Base-by-base conservation (phyloP, 1,140 invertebrate species). In the Eufriesea mexicana region DNA sequence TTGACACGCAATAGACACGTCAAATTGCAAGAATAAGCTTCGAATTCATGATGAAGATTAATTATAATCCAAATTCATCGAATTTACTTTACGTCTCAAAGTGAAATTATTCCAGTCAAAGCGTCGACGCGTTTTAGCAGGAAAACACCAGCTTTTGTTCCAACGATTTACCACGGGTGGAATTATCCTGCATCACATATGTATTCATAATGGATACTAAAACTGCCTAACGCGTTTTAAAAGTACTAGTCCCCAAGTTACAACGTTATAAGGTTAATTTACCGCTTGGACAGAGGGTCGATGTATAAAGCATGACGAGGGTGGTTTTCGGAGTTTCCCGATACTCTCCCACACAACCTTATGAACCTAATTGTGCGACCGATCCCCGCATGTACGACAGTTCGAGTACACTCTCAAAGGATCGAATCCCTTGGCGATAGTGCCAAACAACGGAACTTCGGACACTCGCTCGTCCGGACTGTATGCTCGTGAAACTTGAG, bases 251-350 rank as follows among this genome's bases (percentile, higher is more conserved):
- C 14, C 20, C 23, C 35, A 62, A 73, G 35, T 64, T 80, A 14
- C 25, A 28, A 28, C 18, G 28, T 80, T 49, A 62, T 49, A 73
- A 25, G 62, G 51, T 84, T 83, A 86, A 86, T 86, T 87, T 87
- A 62, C 80, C 59, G 70, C 61, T 66, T 28, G 76, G 51, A 68
- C 70, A 51, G 71, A 68, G 59, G 59, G 55, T 71, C 49, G 74
- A 86, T 79, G 64, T 68, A 80, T 67, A 61, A 87, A 80, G 72
- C 47, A 86, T 55, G 64, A 62, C 35, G 67, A 47, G 20, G 73
- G 28, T 77, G 84, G 81, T 86, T 86, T 84, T 70, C 79, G 54
- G 70, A 87, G 85, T 87, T 86, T 72, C 57, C 85, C 81, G 72
- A 86, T 86, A 87, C 74, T 66, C 55, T 18, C 55, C 55, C 49